These are phyloP conservation scores for Carcina quercana DNA, from an alignment of 2,888 invertebrate species.

Conservation along the genomic window DNA sequence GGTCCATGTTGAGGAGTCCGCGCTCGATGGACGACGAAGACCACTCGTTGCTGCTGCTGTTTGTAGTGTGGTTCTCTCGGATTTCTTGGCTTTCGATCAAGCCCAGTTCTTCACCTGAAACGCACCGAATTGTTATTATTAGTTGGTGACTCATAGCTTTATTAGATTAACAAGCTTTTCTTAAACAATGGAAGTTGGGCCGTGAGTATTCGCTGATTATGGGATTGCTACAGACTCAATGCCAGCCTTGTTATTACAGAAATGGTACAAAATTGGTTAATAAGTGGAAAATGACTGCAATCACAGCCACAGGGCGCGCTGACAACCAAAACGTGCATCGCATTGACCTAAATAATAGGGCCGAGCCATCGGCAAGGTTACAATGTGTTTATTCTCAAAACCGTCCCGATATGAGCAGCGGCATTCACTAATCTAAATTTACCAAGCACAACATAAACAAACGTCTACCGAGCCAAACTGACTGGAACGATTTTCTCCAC, in stretches of 20 bases:
- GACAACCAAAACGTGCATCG: slow-evolving; percentile 60
- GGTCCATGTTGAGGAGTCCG: slow-evolving; percentile 53
- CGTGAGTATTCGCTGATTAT: too few relatives aligned
- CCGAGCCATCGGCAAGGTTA: slow-evolving; percentile 64
- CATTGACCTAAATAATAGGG: slow-evolving; percentile 69
- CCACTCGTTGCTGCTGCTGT: slow-evolving; percentile 62
- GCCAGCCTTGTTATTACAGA: slow-evolving; percentile 6
- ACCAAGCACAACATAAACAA: slow-evolving; percentile 69
- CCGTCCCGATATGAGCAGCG: slow-evolving; percentile 62
- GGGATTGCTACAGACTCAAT: slow-evolving; percentile 6
- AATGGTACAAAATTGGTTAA: slow-evolving; percentile 11
- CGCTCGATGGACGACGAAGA: slow-evolving; percentile 60
- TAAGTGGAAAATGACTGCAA: slow-evolving; percentile 10
- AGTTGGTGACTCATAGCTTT: too few relatives aligned
- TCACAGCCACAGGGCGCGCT: slow-evolving; percentile 26
- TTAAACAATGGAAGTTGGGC: too few relatives aligned
- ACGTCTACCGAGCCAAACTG: slow-evolving; percentile 45
- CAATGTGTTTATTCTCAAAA: slow-evolving; percentile 66
- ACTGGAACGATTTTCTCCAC: slow-evolving; percentile 43
- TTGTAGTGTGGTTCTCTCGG: slow-evolving; percentile 53
- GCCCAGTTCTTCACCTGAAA: slow-evolving; percentile 66
- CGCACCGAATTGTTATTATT: slow-evolving; percentile 5
- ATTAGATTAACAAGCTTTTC: too few relatives aligned
- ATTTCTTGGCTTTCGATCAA: slow-evolving; percentile 64
- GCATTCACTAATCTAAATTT: slow-evolving; percentile 63